Evolutionary conservation across 2,888 invertebrate species (phyloP), one percentile per base, ranked within the genome.

Genomic region (Lepidochrysops patricia): DNA sequence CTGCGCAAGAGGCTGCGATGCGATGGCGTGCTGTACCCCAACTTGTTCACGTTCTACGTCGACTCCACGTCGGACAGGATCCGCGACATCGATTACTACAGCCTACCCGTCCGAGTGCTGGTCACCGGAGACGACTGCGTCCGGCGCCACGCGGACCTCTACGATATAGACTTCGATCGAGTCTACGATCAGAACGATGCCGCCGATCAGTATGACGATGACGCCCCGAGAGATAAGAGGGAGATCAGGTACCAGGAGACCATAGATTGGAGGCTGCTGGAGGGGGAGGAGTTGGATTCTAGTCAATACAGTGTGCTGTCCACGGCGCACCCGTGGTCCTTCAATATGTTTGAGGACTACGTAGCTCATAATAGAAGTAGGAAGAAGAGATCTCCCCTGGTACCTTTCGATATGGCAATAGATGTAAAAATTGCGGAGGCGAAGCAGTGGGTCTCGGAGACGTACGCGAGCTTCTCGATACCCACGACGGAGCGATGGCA

Each of bases 401-500:
- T 85, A 65, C 85, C 87, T 32, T 89, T 91, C 56, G 91, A 92
- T 74, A 90, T 92, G 77, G 89, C 91, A 48, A 86, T 93, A 69
- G 93, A 93, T 74, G 86, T 91, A 12, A 91, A 93, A 76, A 91
- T 95, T 64, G 90, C 93, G 7, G 94, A 95, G 71, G 95, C 96
- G 12, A 94, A 93, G 72, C 94, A 95, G 75, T 96, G 96, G 95
- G 93, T 95, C 73, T 94, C 95, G 13, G 96, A 96, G 79, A 96
- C 96, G 0, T 93, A 95, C 68, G 96, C 96, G 4, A 96, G 96
- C 34, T 96, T 95, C 76, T 93, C 95, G n/a, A 95, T 96, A 82
- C 96, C 96, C 61, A 94, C 94, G 29, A 92, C 93, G 27, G 94
- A 94, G 75, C 92, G 92, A 72, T 95, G 95, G 93, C 92, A 94